These are phyloP conservation scores for Lytechinus pictus DNA, from an alignment of 35 echinoderm and acorn worm genomes.

Conservation along the genomic window DNA sequence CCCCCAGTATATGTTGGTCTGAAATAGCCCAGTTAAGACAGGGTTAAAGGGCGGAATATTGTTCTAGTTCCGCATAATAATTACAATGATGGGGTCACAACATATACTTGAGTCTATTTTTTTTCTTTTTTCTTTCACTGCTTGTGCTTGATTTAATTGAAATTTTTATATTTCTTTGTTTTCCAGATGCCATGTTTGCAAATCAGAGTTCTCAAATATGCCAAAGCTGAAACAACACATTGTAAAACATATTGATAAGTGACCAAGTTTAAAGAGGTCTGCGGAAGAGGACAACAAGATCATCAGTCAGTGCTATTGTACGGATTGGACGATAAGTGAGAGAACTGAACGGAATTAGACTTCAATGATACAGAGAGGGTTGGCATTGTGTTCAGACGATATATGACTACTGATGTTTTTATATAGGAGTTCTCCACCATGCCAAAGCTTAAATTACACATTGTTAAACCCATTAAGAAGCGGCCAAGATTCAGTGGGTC, in stretches of 20 bases:
- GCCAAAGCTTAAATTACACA: no score
- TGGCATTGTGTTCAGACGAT: background rate
- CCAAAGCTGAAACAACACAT: conserved; percentile 74
- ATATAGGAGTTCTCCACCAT: no score
- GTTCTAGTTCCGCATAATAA: no score
- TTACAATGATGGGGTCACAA: no score
- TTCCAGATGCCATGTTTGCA: conserved; percentile 70
- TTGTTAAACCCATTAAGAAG: no score
- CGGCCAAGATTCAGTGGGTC: no score
- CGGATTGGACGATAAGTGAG: background rate
- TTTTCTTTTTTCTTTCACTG: background rate
- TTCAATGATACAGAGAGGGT: background rate
- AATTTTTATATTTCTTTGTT: background rate
- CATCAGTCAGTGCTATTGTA: background rate
- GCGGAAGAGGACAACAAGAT: background rate
- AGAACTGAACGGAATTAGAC: background rate
- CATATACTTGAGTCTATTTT: no score
- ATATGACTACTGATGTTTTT: no score
- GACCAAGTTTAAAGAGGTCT: background rate
- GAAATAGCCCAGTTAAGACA: no score
- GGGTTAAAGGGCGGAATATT: no score
- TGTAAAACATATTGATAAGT: conserved; percentile 59
- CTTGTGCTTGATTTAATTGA: background rate
- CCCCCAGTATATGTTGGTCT: no score
- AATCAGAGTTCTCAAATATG: conserved; percentile 46